Evolutionary conservation across 1,140 invertebrate genomes (phyloP).

Genomic region (Pygmarrhopalites habei): DNA sequence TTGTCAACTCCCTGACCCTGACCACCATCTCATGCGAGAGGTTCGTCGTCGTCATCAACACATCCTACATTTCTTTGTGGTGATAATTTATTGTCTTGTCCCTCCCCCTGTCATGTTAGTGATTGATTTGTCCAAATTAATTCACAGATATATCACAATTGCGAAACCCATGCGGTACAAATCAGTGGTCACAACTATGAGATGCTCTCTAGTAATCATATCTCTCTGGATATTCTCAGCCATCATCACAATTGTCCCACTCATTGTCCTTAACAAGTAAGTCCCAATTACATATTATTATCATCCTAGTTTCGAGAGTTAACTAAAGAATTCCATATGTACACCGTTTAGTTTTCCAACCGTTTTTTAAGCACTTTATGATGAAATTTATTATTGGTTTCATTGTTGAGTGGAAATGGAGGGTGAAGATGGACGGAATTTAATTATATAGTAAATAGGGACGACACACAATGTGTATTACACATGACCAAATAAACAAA

Average conservation of each 20-base stretch:
- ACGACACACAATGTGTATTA: too few relatives aligned
- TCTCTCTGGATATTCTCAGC: slow-evolving; percentile 24
- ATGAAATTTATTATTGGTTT: neutral
- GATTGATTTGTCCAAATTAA: neutral
- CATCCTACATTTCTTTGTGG: too few relatives aligned
- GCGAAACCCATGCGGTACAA: slow-evolving; percentile 37
- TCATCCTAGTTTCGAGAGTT: neutral
- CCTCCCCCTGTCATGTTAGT: neutral
- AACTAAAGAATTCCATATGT: neutral
- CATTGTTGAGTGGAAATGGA: slow-evolving; percentile 3
- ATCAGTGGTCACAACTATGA: slow-evolving; percentile 26
- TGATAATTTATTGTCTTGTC: too few relatives aligned
- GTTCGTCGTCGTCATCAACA: neutral
- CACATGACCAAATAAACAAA: too few relatives aligned
- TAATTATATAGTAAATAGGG: too few relatives aligned
- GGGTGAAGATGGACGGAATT: slow-evolving; percentile 18
- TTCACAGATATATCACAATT: slow-evolving; percentile 35
- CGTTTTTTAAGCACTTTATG: neutral
- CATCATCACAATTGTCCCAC: slow-evolving; percentile 23
- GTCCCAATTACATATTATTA: neutral
- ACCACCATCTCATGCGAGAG: slow-evolving; percentile 5
- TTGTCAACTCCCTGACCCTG: neutral
- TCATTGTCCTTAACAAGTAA: slow-evolving; percentile 26
- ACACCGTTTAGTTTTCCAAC: neutral
- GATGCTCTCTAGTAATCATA: slow-evolving; percentile 20